Base-by-base conservation (phyloP, 2,888 invertebrate genomes). In the Netelia fuscicornis region DNA sequence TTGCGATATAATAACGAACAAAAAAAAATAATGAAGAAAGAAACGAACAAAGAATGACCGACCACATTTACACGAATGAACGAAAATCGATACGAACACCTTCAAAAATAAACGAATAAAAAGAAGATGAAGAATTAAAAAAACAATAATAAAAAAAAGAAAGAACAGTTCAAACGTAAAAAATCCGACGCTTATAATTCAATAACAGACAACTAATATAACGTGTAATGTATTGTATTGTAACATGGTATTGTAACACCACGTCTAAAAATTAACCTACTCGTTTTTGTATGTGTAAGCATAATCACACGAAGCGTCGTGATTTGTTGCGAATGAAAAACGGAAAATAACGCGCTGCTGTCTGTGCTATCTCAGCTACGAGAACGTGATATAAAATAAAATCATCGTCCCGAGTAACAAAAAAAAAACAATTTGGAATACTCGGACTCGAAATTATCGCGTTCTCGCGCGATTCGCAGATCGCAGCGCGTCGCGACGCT, bases 151-250 rank as follows among this genome's bases (percentile, higher is more conserved):
- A 20, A 20, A 77, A 75, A 17, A 72, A 62, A 79, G 23, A 75
- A 77, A 80, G 58, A 71, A 71, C 65, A 74, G 76, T 64, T 70
- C 79, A 86, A 81, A 81, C 79, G 79, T 83, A 86, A 88, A 87
- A 89, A 91, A 91, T 90, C 89, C 89, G 90, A 92, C 91, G 91
- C 91, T 91, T 92, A 90, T 90, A 89, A 92, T 92, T 91, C 90
- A 92, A 91, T 91, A 92, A 91, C 90, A 90, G 89, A 90, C 89
- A 89, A 91, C 89, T 91, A 91, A 91, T 90, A 88, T 92, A 92
- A 92, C 87, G 90, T 90, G 89, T 91, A 91, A 90, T 91, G 90
- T 92, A 92, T 90, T 90, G 91, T 92, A 92, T 90, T 90, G 91
- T 92, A 91, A 91, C 88, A 89, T 88, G 91, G 90, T 91, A 91